Percentiles rank a stretch among this genome's conserved stretches.
These are phyloP conservation scores for Metopolophium dirhodum DNA, from an alignment of 1,140 invertebrate species.

Conservation along the genomic window DNA sequence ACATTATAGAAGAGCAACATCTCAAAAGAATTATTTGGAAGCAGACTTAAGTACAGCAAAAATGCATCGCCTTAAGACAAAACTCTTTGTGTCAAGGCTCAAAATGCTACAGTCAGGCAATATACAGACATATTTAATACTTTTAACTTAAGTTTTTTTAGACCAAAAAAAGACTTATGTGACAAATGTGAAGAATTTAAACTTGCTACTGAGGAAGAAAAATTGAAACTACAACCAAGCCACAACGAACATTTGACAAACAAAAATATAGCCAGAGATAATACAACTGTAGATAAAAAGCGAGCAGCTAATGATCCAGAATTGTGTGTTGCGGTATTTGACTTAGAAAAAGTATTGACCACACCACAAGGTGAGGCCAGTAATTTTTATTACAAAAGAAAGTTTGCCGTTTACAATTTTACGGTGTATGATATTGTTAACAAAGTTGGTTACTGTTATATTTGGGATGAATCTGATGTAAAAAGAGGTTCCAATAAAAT, in stretches of 20 bases:
- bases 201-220: neutral
- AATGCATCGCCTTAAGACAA: neutral
- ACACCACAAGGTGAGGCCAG: neutral
- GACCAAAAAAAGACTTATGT: neutral
- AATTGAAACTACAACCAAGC: neutral
- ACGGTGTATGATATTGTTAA: neutral
- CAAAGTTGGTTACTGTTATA: neutral
- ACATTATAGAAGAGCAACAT: neutral
- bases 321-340: neutral
- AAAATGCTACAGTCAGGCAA: neutral
- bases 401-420: neutral
- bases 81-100: neutral
- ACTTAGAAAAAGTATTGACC: neutral
- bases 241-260: neutral
- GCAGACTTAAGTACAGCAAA: neutral
- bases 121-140: neutral
- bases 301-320: neutral
- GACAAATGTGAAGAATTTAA: neutral
- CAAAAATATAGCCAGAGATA: neutral
- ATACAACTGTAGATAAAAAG: neutral
- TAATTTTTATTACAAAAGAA: neutral
- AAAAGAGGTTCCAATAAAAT: neutral
- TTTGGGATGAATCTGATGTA: no score
- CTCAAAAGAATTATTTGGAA: neutral
- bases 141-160: neutral